Conservation (phyloP, 2,888 invertebrate species). For the Chymomyza procnemis region DNA sequence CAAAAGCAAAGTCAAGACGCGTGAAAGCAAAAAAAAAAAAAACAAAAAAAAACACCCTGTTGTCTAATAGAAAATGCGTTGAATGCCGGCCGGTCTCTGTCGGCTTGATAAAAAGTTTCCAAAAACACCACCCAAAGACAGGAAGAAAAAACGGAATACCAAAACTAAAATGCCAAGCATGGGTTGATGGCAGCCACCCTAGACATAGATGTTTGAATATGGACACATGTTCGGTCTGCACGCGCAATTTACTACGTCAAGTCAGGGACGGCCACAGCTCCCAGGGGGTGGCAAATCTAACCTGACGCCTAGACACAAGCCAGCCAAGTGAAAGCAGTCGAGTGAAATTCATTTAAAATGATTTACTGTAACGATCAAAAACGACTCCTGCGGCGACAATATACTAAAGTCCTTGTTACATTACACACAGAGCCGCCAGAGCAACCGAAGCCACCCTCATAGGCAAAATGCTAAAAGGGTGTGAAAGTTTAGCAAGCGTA, state of each 20-base stretch:
- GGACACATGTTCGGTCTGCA: slow-evolving; percentile 53
- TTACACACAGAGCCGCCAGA: slow-evolving; percentile 1
- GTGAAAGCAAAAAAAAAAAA: neutral
- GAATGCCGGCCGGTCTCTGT: slow-evolving; percentile 6
- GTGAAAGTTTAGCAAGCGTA: slow-evolving; percentile 60
- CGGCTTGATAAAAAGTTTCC: slow-evolving; percentile 27
- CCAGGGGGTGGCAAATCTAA: slow-evolving; percentile 2
- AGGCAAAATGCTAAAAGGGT: slow-evolving; percentile 52
- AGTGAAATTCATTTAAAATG: slow-evolving; percentile 73
- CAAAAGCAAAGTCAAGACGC: neutral
- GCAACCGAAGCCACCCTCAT: slow-evolving; percentile 54
- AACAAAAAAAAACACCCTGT: slow-evolving; percentile 55
- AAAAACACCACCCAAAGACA: slow-evolving; percentile 27
- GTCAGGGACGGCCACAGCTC: neutral
- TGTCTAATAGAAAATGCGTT: slow-evolving; percentile 61
- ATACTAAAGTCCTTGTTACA: neutral
- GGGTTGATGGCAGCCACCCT: slow-evolving; percentile 13
- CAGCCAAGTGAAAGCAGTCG: slow-evolving; percentile 42
- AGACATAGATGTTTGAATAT: slow-evolving; percentile 17
- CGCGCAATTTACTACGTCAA: slow-evolving; percentile 60
- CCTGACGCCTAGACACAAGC: slow-evolving; percentile 22
- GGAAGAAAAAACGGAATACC: neutral
- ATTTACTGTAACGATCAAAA: slow-evolving; percentile 75
- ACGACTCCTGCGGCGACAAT: slow-evolving; percentile 60
- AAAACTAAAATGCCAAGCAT: slow-evolving; percentile 15